Percentiles rank a stretch among this genome's conserved stretches.
phyloP scores from a whole-genome alignment of 2,113 vertebrate genomes.

The Periophthalmus modestus region DNA sequence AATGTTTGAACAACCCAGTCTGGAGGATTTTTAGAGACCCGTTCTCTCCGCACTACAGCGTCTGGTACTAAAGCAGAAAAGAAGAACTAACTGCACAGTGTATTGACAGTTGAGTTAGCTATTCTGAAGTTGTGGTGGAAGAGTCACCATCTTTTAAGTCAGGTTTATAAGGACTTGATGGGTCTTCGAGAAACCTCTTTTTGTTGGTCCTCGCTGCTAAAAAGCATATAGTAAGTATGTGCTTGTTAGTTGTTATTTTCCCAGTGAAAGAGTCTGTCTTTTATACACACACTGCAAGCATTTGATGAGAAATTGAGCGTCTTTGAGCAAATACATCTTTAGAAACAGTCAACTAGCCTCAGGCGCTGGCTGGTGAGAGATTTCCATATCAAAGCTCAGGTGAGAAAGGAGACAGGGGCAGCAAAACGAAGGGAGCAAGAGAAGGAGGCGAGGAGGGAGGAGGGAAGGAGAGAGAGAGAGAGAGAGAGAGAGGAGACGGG shows the following conservation, averaged over 20 bases:
- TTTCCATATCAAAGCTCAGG: constrained; percentile 80
- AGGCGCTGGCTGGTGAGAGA: constrained; percentile 63
- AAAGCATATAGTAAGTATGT: constrained; percentile 37
- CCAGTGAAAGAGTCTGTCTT: constrained; percentile 59
- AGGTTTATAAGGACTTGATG: constrained; percentile 41
- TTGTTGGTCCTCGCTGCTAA: constrained; percentile 41
- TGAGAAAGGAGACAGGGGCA: constrained; percentile 52
- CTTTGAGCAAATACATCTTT: constrained; percentile 75
- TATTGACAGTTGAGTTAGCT: constrained; percentile 16
- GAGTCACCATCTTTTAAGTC: constrained; percentile 43
- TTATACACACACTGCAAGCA: constrained; percentile 61
- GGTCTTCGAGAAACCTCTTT: constrained; percentile 35
- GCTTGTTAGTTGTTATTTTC: constrained; percentile 68
- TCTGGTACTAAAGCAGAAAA: constrained; percentile 17
- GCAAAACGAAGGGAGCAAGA: constrained; percentile 8
- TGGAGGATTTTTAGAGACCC: not conserved
- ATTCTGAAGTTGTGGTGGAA: constrained; percentile 27
- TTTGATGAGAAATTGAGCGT: constrained; percentile 73
- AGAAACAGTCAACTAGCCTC: constrained; percentile 69
- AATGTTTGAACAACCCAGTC: constrained; percentile 4
- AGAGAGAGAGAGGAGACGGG: not conserved
- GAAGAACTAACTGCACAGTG: constrained; percentile 13
- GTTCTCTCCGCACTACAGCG: not conserved
- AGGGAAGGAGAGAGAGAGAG: not conserved
- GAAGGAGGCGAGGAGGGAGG: not conserved